Evolutionary conservation across 2,797 vertebrate species (phyloP), one percentile per base, ranked within the genome.

Genomic region (Triplophysa yarkandensis): DNA sequence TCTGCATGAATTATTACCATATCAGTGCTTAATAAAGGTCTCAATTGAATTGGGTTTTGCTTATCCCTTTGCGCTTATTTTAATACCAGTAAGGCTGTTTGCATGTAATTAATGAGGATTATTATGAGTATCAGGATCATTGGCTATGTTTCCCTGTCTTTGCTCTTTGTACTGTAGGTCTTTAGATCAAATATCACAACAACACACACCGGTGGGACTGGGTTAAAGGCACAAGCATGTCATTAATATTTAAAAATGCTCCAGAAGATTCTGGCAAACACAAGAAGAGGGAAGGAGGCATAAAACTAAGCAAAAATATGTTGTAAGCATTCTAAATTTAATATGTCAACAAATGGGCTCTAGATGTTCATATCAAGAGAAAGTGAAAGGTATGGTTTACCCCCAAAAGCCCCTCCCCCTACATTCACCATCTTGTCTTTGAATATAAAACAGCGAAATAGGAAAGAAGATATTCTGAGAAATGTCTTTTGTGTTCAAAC

Each of bases 1-100:
- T 28, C 62, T 71, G 55, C 67, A 78, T 17, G 55, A 68, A 78
- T 71, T 16, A 81, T 58, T 60, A n/a, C 32, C 10, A 23, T 58
- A 44, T 55, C 25, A 44, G 55, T 25, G 25, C 52, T 77, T 57
- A 46, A 32, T 64, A 44, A 64, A 17, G 41, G 19, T 9, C 68
- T 61, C 62, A 36, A 4, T 61, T 55, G 6, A 36, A 43, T 17
- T 6, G 52, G 58, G 30, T 57, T 39, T 71, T 34, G 27, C 30
- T 23, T 17, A 41, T 55, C 39, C 14, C 11, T 19, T 14, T 27
- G 54, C 60, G 52, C 66, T 55, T 3, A 6, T 55, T 67, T 55
- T 67, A 34, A 36, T 19, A 50, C 10, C 30, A 30, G 30, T 62
- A 19, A 71, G 41, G 39, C 4, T 44, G n/a, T 71, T 66, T 63